Evolutionary conservation across 2,113 vertebrate species (phyloP).

Genomic region (Xerus inauris): DNA sequence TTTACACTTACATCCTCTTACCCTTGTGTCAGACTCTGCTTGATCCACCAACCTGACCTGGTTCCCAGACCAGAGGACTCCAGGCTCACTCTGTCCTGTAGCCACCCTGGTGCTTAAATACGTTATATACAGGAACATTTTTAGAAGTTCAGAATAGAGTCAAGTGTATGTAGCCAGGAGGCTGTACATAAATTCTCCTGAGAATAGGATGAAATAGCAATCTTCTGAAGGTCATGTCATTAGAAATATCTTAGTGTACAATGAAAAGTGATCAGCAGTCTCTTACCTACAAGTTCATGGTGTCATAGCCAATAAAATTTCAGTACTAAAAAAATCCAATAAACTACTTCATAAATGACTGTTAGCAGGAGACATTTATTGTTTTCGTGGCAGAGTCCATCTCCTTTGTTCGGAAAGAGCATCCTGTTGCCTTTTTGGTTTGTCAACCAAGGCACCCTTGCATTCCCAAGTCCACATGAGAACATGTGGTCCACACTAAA

Average conservation of each 20-base stretch:
- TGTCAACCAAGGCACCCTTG: neutral
- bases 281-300: neutral
- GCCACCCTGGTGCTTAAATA: neutral
- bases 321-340: slow-evolving; percentile 43
- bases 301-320: neutral
- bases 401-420: slow-evolving; percentile 14
- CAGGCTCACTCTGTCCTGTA: neutral
- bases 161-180: neutral
- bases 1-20: neutral
- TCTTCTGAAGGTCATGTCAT: neutral
- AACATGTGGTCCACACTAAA: neutral
- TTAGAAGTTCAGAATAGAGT: neutral
- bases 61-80: slow-evolving; percentile 38
- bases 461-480: neutral
- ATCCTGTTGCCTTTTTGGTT: neutral
- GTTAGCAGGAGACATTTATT: neutral
- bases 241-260: slow-evolving; percentile 24
- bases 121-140: neutral
- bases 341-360: neutral
- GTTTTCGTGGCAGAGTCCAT: neutral
- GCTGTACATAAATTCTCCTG: neutral
- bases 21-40: neutral
- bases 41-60: slow-evolving; percentile 13
- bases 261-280: neutral
- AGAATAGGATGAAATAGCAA: neutral